phyloP scores from a whole-genome alignment of 1,140 invertebrate species.

The Scaptodrosophila lebanonensis region DNA sequence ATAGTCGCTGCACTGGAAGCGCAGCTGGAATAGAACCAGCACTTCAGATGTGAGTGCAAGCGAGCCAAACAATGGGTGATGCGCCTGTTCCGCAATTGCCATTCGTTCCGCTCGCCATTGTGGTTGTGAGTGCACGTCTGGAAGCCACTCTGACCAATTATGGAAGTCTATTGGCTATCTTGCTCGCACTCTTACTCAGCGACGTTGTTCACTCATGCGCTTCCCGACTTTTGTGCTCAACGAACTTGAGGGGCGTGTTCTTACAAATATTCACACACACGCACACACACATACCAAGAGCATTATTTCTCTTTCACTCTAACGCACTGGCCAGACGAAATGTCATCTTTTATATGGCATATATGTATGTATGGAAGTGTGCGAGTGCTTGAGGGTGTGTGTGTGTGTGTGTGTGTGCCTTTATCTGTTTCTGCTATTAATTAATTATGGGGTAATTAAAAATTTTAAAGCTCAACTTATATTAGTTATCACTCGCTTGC shows the following conservation, averaged over 20 bases:
- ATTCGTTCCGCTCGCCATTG: slow-evolving; percentile 19
- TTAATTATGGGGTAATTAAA: slow-evolving; percentile 73
- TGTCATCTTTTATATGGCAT: too few species aligned
- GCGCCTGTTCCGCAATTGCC: slow-evolving; percentile 30
- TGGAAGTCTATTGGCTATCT: slow-evolving; percentile 41
- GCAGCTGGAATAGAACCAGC: too few species aligned
- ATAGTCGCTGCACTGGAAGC: not conserved
- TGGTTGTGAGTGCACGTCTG: slow-evolving; percentile 34
- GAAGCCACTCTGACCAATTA: slow-evolving; percentile 46
- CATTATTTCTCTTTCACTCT: slow-evolving; percentile 48
- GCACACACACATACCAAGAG: not conserved
- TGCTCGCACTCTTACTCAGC: slow-evolving; percentile 18
- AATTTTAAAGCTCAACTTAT: slow-evolving; percentile 45
- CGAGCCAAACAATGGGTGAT: not conserved
- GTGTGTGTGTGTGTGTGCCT: slow-evolving; percentile 35
- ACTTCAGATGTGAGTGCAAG: slow-evolving; percentile 17
- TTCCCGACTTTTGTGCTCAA: slow-evolving; percentile 34
- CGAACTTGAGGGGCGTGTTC: slow-evolving; percentile 45
- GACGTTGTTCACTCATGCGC: not conserved
- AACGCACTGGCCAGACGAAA: not conserved
- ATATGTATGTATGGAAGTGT: not conserved
- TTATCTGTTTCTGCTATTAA: too few species aligned
- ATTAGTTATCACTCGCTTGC: slow-evolving; percentile 35
- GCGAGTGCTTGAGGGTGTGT: slow-evolving; percentile 7
- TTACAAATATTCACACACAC: slow-evolving; percentile 13